These are phyloP conservation scores for Ectobius pallidus DNA, from an alignment of 2,888 invertebrate genomes.

Conservation along the genomic window DNA sequence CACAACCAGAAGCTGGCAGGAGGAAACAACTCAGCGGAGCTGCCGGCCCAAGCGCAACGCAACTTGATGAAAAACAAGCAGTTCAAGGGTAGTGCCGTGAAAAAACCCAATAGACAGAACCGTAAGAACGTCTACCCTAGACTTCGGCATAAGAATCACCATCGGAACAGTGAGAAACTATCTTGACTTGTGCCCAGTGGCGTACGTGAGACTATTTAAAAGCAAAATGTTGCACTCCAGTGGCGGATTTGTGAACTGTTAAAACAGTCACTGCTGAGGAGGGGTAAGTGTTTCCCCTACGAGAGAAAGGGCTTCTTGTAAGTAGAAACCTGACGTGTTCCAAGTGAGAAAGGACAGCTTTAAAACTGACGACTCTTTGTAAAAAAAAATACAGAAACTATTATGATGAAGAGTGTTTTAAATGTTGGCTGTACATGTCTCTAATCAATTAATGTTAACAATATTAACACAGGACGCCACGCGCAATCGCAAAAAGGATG, in stretches of 20 bases:
- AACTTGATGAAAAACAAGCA: conserved; percentile 4
- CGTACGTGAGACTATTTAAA: neutral
- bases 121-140: neutral
- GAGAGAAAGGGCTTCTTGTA: too few relatives aligned
- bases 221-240: too few relatives aligned
- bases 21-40: conserved; percentile 38
- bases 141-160: conserved; percentile 32
- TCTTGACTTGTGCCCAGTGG: conserved; percentile 33
- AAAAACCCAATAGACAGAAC: conserved; percentile 5
- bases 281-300: too few relatives aligned
- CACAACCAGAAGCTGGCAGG: conserved; percentile 65
- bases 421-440: conserved; percentile 31
- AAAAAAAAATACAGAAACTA: too few relatives aligned
- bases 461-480: conserved; percentile 18
- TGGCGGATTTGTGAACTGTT: neutral
- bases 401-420: conserved; percentile 26
- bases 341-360: too few relatives aligned
- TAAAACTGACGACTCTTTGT: too few relatives aligned
- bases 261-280: too few relatives aligned
- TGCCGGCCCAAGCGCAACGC: conserved; percentile 36
- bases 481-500: too few relatives aligned
- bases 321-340: too few relatives aligned
- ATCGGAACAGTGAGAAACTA: conserved; percentile 14
- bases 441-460: conserved; percentile 21
- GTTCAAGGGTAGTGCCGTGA: conserved; percentile 25